phyloP scores from a whole-genome alignment of 2,888 invertebrate species.

The Cancer borealis region DNA sequence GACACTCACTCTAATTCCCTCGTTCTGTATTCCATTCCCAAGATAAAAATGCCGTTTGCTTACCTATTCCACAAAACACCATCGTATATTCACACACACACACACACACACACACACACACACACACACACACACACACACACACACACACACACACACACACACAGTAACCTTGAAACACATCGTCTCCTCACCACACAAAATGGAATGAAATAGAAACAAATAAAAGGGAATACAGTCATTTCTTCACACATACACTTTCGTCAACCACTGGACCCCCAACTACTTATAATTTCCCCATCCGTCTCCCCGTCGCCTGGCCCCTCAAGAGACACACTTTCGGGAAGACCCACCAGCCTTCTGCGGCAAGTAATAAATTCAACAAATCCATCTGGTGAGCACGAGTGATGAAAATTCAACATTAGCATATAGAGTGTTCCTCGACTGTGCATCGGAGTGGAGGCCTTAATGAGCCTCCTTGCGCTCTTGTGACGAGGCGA shows the following conservation, averaged over 20 bases:
- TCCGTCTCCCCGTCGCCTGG: not conserved
- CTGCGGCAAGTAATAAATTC: conserved; percentile 27
- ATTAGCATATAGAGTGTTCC: conserved; percentile 27
- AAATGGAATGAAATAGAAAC: not conserved
- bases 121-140: too few relatives aligned
- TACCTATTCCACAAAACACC: not conserved
- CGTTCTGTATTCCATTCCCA: not conserved
- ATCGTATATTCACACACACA: not conserved
- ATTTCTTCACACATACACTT: not conserved
- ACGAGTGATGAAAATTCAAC: conserved; percentile 27
- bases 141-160: not conserved
- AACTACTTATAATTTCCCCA: not conserved
- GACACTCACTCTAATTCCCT: conserved; percentile 1
- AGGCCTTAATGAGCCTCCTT: not conserved
- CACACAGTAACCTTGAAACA: not conserved
- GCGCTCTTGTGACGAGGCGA: not conserved
- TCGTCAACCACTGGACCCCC: not conserved
- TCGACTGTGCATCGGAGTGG: not conserved
- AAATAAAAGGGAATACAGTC: not conserved
- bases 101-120: not conserved
- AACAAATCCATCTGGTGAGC: conserved; percentile 22
- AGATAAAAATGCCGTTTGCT: not conserved
- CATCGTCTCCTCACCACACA: not conserved
- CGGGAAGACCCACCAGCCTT: conserved; percentile 4
- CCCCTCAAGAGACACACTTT: not conserved